Evolutionary conservation across 2,888 invertebrate species (phyloP).

Genomic region (Micoletzkya japonica): DNA sequence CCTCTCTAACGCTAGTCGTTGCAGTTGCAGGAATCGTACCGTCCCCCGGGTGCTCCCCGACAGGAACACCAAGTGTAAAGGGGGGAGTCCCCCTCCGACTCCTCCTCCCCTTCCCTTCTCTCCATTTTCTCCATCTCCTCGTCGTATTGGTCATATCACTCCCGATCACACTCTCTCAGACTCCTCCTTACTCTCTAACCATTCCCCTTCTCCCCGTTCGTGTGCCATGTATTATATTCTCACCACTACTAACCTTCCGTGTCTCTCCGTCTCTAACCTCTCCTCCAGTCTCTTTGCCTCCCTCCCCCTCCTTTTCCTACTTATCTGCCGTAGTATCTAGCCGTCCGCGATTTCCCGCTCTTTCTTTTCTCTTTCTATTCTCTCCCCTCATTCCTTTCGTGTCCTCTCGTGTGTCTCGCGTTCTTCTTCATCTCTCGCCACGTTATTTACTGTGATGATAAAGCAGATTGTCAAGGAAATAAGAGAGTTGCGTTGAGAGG

Average conservation of each 20-base stretch:
- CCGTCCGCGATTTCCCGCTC: no score
- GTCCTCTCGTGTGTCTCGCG: no score
- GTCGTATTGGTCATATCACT: slow-evolving; percentile 13
- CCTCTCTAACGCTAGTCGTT: neutral
- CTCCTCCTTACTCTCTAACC: neutral
- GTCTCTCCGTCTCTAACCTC: slow-evolving; percentile 16
- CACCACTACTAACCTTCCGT: no score
- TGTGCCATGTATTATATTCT: no score
- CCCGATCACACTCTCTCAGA: neutral
- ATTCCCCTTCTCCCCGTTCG: no score
- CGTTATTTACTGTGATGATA: no score
- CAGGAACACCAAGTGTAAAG: slow-evolving; percentile 43
- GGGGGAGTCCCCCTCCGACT: neutral
- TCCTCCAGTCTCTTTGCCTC: neutral
- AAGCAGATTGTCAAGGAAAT: no score
- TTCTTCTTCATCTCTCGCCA: no score
- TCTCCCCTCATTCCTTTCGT: no score
- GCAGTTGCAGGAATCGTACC: slow-evolving; percentile 39
- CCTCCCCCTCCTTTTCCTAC: neutral
- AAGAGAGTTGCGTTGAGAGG: no score
- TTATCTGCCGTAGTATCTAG: no score
- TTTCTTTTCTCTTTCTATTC: no score
- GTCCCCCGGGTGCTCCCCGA: slow-evolving; percentile 31
- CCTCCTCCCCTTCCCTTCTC: slow-evolving; percentile 8
- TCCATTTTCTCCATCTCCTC: neutral